Evolutionary conservation across 2,888 invertebrate species (phyloP).

Genomic region (Liodrosophila aerea): DNA sequence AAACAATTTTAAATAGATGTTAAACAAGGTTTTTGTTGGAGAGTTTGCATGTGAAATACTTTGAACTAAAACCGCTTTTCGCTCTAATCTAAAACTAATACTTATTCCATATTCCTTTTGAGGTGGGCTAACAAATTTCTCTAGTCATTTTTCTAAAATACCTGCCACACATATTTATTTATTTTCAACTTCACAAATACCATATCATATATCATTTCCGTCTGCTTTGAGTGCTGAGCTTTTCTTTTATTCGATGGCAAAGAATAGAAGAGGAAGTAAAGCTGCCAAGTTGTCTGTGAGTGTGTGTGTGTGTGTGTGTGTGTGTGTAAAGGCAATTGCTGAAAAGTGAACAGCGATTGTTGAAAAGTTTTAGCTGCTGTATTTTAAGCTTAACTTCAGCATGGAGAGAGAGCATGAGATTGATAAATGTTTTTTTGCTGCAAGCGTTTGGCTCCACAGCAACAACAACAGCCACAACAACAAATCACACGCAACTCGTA

Average conservation of each 20-base stretch:
- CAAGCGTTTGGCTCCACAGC: too few species aligned
- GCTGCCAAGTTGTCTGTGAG: too few species aligned
- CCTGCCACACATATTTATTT: too few species aligned
- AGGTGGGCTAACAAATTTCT: too few species aligned
- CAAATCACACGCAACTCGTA: constrained; percentile 41
- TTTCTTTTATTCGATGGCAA: not conserved
- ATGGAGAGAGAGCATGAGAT: constrained; percentile 8
- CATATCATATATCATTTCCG: constrained; percentile 2
- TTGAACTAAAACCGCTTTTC: too few species aligned
- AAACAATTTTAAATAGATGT: too few species aligned
- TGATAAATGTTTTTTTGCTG: constrained; percentile 42
- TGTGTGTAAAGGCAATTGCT: constrained; percentile 43
- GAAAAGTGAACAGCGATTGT: constrained; percentile 52
- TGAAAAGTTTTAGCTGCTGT: constrained; percentile 47
- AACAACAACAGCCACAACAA: not conserved
- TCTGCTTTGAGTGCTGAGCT: constrained; percentile 4
- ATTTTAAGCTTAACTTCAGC: constrained; percentile 45
- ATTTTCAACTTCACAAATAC: not conserved
- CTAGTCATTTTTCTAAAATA: too few species aligned
- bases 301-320: too few species aligned
- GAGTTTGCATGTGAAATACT: too few species aligned
- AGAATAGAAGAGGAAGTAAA: not conserved
- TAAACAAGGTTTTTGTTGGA: too few species aligned
- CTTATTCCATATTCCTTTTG: too few species aligned
- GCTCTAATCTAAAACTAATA: too few species aligned